These are phyloP conservation scores for Armadillidium nasatum DNA, from an alignment of 1,140 invertebrate species.

Conservation along the genomic window DNA sequence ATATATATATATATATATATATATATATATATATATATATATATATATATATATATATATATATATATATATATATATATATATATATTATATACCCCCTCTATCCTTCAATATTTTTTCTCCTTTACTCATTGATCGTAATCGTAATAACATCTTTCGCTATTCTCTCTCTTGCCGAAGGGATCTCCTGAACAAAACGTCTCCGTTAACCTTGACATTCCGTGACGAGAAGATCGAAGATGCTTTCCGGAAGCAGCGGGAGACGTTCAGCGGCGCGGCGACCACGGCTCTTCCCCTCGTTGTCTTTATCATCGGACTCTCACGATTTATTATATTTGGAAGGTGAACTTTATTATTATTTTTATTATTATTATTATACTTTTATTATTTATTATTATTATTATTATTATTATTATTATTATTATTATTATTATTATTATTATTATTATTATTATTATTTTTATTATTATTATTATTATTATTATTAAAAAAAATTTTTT, in stretches of 20 bases:
- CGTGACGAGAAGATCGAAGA: constrained; percentile 60
- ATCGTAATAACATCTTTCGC: not conserved
- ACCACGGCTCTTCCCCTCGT: constrained; percentile 45
- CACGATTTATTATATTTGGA: constrained; percentile 54
- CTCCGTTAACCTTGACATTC: constrained; percentile 62
- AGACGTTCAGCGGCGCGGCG: constrained; percentile 51
- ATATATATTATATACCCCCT: not conserved
- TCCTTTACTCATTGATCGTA: not conserved
- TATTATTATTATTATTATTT: constrained; percentile 7
- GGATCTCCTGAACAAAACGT: constrained; percentile 64
- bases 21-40: not conserved
- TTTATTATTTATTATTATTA: not conserved
- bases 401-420: constrained; percentile 9
- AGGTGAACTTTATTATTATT: constrained; percentile 42
- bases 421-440: constrained; percentile 13
- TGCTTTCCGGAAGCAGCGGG: constrained; percentile 61
- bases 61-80: constrained; percentile 12
- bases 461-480: no score
- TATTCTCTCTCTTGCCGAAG: constrained; percentile 48
- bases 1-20: not conserved
- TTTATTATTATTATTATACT: not conserved
- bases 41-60: constrained; percentile 18
- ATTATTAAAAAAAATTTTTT: no score
- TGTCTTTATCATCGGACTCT: constrained; percentile 45
- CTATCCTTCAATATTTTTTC: not conserved